Percentiles rank a stretch among this genome's conserved stretches.
These are phyloP conservation scores for Dexiosoma caninum DNA, from an alignment of 2,888 invertebrate genomes.

Conservation along the genomic window DNA sequence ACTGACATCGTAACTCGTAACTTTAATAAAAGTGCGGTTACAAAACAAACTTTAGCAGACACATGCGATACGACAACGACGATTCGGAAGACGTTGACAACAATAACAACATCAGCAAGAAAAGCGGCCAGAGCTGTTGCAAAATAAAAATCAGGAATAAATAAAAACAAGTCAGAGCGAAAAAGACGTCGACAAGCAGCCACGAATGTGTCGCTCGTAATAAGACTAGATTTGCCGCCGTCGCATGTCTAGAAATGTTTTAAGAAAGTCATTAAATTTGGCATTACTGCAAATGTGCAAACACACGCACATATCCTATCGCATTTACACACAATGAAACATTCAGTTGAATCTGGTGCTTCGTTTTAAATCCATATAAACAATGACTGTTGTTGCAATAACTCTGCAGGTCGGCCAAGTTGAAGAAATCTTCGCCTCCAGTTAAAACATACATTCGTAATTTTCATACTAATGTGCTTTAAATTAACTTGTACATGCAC, in stretches of 20 bases:
- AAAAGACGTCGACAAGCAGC: conserved; percentile 28
- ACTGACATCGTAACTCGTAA: conserved; percentile 63
- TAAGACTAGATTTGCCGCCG: conserved; percentile 59
- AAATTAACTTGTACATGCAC: conserved; percentile 58
- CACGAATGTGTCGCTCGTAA: conserved; percentile 43
- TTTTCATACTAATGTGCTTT: conserved; percentile 56
- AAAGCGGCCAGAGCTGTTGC: too few species aligned
- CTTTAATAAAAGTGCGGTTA: conserved; percentile 61
- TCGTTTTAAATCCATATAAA: conserved; percentile 18
- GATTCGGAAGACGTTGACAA: conserved; percentile 15
- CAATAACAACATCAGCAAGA: not conserved
- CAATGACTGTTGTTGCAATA: conserved; percentile 36
- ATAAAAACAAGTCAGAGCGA: not conserved
- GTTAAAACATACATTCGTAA: conserved; percentile 21
- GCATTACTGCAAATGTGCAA: conserved; percentile 63
- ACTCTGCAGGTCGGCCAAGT: conserved; percentile 11
- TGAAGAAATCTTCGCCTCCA: not conserved
- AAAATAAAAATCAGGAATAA: not conserved
- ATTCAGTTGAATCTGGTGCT: conserved; percentile 1
- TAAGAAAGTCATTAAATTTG: conserved; percentile 73
- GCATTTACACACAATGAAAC: not conserved
- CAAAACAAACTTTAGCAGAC: conserved; percentile 46
- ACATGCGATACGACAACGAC: conserved; percentile 29
- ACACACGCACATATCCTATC: not conserved
- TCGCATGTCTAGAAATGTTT: conserved; percentile 53